Evolutionary conservation across 2,888 invertebrate genomes (phyloP), one percentile per base, ranked within the genome.

Genomic region (Microctonus aethiopoides): DNA sequence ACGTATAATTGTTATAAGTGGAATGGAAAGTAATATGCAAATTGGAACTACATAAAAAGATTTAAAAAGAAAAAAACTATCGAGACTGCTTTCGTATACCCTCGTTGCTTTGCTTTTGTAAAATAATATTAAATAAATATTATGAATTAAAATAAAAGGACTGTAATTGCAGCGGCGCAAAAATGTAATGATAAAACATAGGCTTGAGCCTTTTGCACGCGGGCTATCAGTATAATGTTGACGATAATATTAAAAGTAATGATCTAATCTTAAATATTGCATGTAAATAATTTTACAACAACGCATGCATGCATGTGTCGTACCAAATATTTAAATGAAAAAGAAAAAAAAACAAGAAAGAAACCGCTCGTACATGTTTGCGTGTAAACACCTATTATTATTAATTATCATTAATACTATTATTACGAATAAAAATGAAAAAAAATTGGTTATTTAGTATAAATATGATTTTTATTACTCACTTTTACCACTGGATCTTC

Each of bases 401-500:
- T 62, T 60, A 46, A 63, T 32, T 54, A 81, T 78, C 80, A 80
- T 76, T 76, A 80, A 78, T 79, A 78, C 76, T 76, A 78, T 76
- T 77, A 80, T 74, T 78, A 81, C 79, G 77, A 82, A 82, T 81
- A 81, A 81, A 74, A 71, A 75, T 65, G 71, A 70, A 82, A 81
- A 79, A 77, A 81, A 81, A 84, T 81, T 84, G 80, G 81, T 84
- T 84, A 84, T 83, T 83, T 85, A 84, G 82, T 83, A 83, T 82
- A 82, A 83, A 74, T 64, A 65, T 41, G 68, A 74, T 26, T 59
- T 56, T 69, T 52, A 13, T 34, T 20, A 88, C 92, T 91, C 87
- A 94, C 94, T 90, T 91, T 89, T 72, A 93, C 88, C 72, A 88
- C 86, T 36, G 89, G 87, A 62, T 92, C 92, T 16, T 89, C 87